Evolutionary conservation across 1,140 invertebrate genomes (phyloP).

Genomic region (Atta colombica): DNA sequence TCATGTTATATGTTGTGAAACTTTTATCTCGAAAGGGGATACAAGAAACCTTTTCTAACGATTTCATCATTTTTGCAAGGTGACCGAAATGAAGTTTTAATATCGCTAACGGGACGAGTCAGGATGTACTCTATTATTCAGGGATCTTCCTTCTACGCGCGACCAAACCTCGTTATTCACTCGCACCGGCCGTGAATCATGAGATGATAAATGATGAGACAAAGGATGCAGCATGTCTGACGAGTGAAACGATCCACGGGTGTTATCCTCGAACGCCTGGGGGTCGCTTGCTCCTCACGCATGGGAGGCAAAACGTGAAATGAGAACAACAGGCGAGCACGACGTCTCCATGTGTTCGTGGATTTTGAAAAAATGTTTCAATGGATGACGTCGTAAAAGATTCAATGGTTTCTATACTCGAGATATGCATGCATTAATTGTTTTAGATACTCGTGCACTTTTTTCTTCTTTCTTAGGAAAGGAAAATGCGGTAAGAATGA

Average conservation of each 20-base stretch:
- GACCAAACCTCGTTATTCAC: conserved; percentile 53
- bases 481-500: neutral
- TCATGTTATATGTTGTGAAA: neutral
- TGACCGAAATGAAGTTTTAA: conserved; percentile 45
- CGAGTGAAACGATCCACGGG: conserved; percentile 62
- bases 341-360: conserved; percentile 41
- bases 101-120: conserved; percentile 21
- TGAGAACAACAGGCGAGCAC: conserved; percentile 25
- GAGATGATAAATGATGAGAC: conserved; percentile 75
- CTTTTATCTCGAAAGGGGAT: neutral
- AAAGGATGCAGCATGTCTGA: conserved; percentile 75
- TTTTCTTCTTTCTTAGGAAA: neutral
- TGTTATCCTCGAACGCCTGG: conserved; percentile 23
- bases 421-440: neutral
- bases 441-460: neutral
- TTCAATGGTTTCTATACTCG: neutral
- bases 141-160: neutral
- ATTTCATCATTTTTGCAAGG: conserved; percentile 47
- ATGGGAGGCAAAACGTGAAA: conserved; percentile 35
- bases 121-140: conserved; percentile 45
- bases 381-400: conserved; percentile 48
- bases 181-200: conserved; percentile 68
- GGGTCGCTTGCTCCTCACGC: conserved; percentile 37
- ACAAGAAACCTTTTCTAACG: conserved; percentile 13
- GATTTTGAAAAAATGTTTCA: conserved; percentile 11